A percentile compares a stretch with the other conserved stretches of the same genome.
Evolutionary conservation across 1,140 invertebrate genomes (phyloP).

Genomic region (Temnothorax nylanderi): DNA sequence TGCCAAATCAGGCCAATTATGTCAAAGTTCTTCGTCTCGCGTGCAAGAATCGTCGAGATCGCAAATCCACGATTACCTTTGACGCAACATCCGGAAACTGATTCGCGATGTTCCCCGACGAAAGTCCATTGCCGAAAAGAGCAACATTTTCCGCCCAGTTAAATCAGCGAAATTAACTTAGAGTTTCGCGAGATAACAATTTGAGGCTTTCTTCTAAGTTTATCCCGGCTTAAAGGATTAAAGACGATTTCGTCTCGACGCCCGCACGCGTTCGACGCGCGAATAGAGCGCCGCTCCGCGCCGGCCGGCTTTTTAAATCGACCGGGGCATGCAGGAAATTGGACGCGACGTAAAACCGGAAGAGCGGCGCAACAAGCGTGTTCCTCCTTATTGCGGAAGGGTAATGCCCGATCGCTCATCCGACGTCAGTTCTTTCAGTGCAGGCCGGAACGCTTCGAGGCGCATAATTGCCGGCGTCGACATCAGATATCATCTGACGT

Average conservation of each 20-base stretch:
- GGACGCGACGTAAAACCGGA: conserved; percentile 54
- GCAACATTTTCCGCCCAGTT: background rate
- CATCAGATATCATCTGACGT: conserved; percentile 36
- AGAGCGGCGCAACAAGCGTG: conserved; percentile 62
- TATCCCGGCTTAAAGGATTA: no score
- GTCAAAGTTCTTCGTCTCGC: background rate
- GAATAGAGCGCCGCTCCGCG: background rate
- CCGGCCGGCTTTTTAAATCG: conserved; percentile 51
- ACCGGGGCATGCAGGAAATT: conserved; percentile 57
- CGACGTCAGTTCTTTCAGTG: conserved; percentile 54
- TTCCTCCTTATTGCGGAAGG: conserved; percentile 54
- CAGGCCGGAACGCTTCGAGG: conserved; percentile 9
- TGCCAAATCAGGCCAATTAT: background rate
- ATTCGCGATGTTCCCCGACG: background rate
- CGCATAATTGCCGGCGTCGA: conserved; percentile 39
- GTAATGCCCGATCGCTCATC: conserved; percentile 56
- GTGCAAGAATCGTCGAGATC: background rate
- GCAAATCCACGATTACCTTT: background rate
- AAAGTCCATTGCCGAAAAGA: background rate
- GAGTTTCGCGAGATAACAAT: background rate
- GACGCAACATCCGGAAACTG: background rate
- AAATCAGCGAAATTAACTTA: background rate
- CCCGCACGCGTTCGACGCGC: background rate
- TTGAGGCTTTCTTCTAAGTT: background rate
- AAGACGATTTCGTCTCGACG: background rate